Base-by-base conservation (phyloP, 1,140 invertebrate species). In the Pseudomyrmex flavicornis region DNA sequence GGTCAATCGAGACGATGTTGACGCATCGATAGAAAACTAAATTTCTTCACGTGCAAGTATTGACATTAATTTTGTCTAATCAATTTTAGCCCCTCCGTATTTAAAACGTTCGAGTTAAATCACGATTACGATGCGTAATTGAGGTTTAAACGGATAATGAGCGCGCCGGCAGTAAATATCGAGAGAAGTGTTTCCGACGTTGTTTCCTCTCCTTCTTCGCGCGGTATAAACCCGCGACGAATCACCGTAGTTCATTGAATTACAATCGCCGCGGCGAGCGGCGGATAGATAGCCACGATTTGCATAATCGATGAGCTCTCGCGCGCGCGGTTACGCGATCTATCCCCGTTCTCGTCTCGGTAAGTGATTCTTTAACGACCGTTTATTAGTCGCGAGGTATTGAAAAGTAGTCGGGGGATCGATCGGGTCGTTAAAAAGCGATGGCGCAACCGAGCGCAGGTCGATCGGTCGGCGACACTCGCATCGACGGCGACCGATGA, bases 351-450 rank as follows among this genome's bases (percentile, higher is more conserved):
- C 9, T 35, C 26, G 79, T 62, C 48, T 8, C 70, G 48, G 56
- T 62, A 62, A 74, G 79, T 82, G 68, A 74, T 74, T 75, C 79
- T 52, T 82, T 82, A 82, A 82, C 79, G 76, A 79, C 20, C 76
- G 65, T 79, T 70, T 79, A 79, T 79, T 79, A 72, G 79, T 74
- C 68, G 3, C 69, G 69, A 17, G 20, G 68, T 74, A 74, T 82
- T 63, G 54, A 73, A 82, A 82, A 82, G n/a, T 74, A 63, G 26
- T 35, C 35, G 35, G 35, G n/a, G 26, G 50, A 79, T 79, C 76
- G 76, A 79, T 79, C 76, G 76, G 35, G 35, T 70, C 76, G 59
- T 79, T 79, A 79, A 79, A 35, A 35, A 59, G 56, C 76, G 58
- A 74, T 82, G 79, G 68, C 79, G 79, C 58, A 63, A 82, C 26